Base-by-base conservation (phyloP, 2,113 vertebrate genomes). In the Panthera tigris region DNA sequence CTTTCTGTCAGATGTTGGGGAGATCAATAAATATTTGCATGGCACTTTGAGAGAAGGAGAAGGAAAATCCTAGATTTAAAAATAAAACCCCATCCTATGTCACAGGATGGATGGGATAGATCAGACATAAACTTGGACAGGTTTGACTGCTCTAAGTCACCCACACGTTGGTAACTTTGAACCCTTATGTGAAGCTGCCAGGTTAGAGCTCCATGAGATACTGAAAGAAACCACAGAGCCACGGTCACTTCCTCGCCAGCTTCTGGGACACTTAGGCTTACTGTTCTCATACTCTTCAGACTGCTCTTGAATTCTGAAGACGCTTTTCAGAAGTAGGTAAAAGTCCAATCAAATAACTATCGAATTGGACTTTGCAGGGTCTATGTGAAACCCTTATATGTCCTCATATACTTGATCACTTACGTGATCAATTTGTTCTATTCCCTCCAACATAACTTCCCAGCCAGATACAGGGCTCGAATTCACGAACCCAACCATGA, bases 11-110 rank as follows among this genome's bases (percentile, higher is more conserved):
- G 73, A 68, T 80, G 7, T 94, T 81, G 48, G 13, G 36, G 55
- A 92, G 55, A 81, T 66, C 45, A 65, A 61, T 81, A 96, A 95
- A 68, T 68, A 94, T 65, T 55, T 95, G 45, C 79, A 19, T 69
- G 21, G 1, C 71, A 31, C 73, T 93, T 91, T 91, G 36, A 86
- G 21, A 90, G 33, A 97, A 82, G 84, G 86, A 94, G 76, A 95
- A 94, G 41, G n/a, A 61, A 96, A 94, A 85, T 65, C 27, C 74
- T 93, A 65, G 14, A 48, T 66, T 69, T 10, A 68, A 68, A 52
- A 45, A 95, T 80, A 39, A 85, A 80, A 23, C 7, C 41, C 41
- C 41, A 63, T 52, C 80, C 39, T 86, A 41, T 73, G 74, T 36
- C 68, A 39, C 50, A 18, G 74, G 65, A 48, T 65, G 79, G 41